Evolutionary conservation across 2,797 vertebrate genomes (phyloP).

Genomic region (Emydoidea blandingii): DNA sequence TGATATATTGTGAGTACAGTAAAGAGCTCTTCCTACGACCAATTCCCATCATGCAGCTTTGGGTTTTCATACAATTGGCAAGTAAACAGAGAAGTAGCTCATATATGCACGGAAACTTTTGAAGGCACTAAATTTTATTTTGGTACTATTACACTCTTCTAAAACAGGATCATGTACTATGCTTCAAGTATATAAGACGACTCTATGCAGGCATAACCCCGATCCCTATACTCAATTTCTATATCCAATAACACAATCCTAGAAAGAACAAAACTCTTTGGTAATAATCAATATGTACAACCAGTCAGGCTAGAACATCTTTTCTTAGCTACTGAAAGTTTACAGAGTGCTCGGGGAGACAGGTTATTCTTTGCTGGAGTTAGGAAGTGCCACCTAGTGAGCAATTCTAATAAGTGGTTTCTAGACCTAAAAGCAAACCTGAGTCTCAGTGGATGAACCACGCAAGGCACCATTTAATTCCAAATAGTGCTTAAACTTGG

Average conservation of each 20-base stretch:
- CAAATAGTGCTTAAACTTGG: background rate
- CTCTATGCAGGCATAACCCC: background rate
- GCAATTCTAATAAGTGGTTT: background rate
- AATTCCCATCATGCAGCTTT: background rate
- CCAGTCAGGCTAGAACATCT: accelerated
- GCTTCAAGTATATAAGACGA: background rate
- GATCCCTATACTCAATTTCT: background rate
- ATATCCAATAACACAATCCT: background rate
- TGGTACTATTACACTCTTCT: background rate
- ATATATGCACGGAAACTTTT: background rate
- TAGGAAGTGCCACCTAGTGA: background rate
- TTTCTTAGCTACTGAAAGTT: background rate
- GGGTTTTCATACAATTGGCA: background rate
- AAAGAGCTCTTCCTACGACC: background rate
- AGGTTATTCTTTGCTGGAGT: background rate
- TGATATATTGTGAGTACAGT: background rate
- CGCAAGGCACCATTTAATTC: background rate
- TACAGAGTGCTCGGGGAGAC: background rate
- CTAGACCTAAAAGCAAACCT: background rate
- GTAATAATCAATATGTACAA: background rate
- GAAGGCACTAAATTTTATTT: background rate
- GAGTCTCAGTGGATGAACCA: background rate
- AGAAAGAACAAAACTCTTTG: background rate
- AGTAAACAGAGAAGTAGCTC: background rate
- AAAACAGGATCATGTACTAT: background rate